Evolutionary conservation across 2,888 invertebrate species (phyloP).

Genomic region (Frankliniella intonsa): DNA sequence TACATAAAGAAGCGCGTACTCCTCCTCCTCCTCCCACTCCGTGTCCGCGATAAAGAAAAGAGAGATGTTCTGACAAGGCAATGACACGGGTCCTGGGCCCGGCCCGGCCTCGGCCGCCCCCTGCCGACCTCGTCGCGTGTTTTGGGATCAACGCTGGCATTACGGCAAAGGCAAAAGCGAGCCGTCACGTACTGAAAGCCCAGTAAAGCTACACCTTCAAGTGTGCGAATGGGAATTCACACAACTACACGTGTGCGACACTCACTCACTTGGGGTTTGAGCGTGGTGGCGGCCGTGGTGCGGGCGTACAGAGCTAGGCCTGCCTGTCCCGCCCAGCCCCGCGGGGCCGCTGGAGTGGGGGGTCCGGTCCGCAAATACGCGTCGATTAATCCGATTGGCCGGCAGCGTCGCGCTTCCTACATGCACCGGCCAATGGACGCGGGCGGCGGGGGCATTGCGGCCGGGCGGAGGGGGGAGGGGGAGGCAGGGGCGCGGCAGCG

Average conservation of each 20-base stretch:
- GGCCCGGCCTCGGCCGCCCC: background rate
- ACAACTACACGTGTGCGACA: too few relatives aligned
- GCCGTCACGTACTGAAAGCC: too few relatives aligned
- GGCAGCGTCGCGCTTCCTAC: slow-evolving; percentile 6
- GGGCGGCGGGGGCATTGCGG: slow-evolving; percentile 34
- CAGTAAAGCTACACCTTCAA: too few relatives aligned
- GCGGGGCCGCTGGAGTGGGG: background rate
- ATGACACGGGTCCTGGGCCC: background rate
- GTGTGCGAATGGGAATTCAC: too few relatives aligned
- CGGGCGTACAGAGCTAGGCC: too few relatives aligned
- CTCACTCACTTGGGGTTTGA: too few relatives aligned
- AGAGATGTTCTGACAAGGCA: background rate
- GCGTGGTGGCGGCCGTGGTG: too few relatives aligned
- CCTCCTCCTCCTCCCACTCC: background rate
- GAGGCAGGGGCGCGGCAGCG: background rate
- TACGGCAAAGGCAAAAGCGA: too few relatives aligned
- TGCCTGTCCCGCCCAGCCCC: too few relatives aligned
- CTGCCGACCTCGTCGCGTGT: too few relatives aligned
- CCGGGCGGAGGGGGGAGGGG: slow-evolving; percentile 36
- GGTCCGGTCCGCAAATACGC: background rate
- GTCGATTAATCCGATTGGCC: slow-evolving; percentile 28
- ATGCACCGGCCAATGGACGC: slow-evolving; percentile 36
- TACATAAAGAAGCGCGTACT: background rate
- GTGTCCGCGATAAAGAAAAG: background rate
- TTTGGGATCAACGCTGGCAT: too few relatives aligned